Evolutionary conservation across 2,113 vertebrate species (phyloP).

Genomic region (Syngnathus scovelli): DNA sequence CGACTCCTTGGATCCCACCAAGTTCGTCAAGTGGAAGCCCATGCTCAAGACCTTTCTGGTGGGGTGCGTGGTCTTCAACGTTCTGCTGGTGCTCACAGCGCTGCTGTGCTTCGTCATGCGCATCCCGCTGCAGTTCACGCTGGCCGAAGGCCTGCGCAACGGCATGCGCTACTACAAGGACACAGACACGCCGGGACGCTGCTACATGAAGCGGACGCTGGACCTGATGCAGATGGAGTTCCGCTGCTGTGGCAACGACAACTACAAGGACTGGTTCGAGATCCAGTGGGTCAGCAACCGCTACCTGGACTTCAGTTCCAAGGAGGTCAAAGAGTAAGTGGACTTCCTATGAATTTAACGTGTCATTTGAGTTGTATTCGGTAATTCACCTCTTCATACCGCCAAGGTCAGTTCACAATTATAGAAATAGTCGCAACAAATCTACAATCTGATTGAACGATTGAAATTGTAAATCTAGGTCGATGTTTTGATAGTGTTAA

Average conservation of each 20-base stretch:
- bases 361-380: neutral
- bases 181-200: slow-evolving; percentile 90
- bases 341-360: neutral
- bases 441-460: neutral
- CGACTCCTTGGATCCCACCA: slow-evolving; percentile 86
- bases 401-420: neutral
- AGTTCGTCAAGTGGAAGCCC: slow-evolving; percentile 85
- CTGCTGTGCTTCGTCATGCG: slow-evolving; percentile 83
- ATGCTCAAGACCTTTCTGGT: slow-evolving; percentile 82
- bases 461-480: neutral
- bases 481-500: neutral
- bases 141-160: slow-evolving; percentile 83
- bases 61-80: slow-evolving; percentile 78
- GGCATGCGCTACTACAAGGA: slow-evolving; percentile 95
- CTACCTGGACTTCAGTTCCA: slow-evolving; percentile 93
- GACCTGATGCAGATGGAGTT: slow-evolving; percentile 97
- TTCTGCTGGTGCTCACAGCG: slow-evolving; percentile 72
- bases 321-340: slow-evolving; percentile 98
- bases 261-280: slow-evolving; percentile 97
- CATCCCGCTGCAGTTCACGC: slow-evolving; percentile 83
- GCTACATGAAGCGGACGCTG: slow-evolving; percentile 98
- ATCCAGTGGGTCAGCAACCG: slow-evolving; percentile 99
- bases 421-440: neutral
- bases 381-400: neutral
- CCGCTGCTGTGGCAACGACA: slow-evolving; percentile 90